A percentile compares a stretch with the other conserved stretches of the same genome.
phyloP scores from a whole-genome alignment of 2,113 vertebrate genomes.

The Stomatorhinus ivindoensis region DNA sequence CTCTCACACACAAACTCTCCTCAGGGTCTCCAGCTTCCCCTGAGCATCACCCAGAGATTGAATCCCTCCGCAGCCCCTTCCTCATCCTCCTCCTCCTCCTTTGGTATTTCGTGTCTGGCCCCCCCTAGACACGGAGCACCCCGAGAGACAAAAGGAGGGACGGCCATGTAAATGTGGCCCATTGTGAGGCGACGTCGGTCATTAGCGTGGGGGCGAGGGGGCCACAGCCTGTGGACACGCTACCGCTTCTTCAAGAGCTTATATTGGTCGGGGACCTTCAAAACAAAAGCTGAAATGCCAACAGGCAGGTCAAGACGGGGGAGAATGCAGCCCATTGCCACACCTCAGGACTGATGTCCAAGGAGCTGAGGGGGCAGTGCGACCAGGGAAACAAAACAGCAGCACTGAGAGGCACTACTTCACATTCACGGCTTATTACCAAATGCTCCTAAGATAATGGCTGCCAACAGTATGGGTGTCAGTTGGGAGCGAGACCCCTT shows the following conservation, averaged over 20 bases:
- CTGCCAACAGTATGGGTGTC: conserved; percentile 37
- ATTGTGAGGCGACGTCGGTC: conserved; percentile 41
- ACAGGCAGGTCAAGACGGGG: conserved; percentile 40
- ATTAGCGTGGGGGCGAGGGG: conserved; percentile 61
- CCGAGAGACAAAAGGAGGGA: conserved; percentile 60
- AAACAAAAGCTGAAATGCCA: conserved; percentile 58
- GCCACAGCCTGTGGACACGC: conserved; percentile 39
- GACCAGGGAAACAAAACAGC: conserved; percentile 40
- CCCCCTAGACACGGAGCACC: conserved; percentile 82
- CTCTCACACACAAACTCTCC: background rate
- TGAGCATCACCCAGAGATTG: background rate
- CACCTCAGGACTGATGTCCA: conserved; percentile 33
- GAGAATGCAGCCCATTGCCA: conserved; percentile 34
- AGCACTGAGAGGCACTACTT: conserved; percentile 35
- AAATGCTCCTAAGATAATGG: conserved; percentile 37
- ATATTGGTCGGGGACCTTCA: conserved; percentile 32
- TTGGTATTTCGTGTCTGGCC: conserved; percentile 74
- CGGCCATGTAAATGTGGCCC: conserved; percentile 54
- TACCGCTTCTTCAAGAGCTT: background rate
- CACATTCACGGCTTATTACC: conserved; percentile 45
- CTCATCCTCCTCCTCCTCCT: conserved; percentile 76
- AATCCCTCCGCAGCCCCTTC: background rate
- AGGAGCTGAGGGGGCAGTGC: conserved; percentile 36
- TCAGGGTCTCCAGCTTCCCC: background rate
- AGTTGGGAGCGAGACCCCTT: conserved; percentile 17